A percentile compares a stretch with the other conserved stretches of the same genome.
These are phyloP conservation scores for Drosophila mayri DNA, from an alignment of 1,140 invertebrate species.

Conservation along the genomic window DNA sequence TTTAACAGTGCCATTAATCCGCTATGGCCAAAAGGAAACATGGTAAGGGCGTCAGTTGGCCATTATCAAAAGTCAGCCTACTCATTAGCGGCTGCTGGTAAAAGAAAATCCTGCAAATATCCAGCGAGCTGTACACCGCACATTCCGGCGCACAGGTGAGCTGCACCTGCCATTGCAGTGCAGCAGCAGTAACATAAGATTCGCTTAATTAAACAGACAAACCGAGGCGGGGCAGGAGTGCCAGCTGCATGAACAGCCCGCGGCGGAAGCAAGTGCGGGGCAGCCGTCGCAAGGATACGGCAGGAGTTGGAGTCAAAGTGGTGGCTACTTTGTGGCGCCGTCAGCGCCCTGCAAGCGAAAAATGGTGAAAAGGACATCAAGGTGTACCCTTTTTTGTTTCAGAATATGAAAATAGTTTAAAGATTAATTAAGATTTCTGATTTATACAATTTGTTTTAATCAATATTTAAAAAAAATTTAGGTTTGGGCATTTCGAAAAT, in stretches of 20 bases:
- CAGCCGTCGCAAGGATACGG: constrained; percentile 24
- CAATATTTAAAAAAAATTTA: too few relatives aligned
- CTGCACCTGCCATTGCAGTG: constrained; percentile 35
- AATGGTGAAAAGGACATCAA: not conserved
- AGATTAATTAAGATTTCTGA: too few relatives aligned
- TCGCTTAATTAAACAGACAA: constrained; percentile 55
- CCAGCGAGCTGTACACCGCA: not conserved
- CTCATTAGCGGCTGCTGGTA: constrained; percentile 36
- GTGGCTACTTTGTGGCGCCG: constrained; percentile 13
- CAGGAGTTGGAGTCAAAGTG: constrained; percentile 10
- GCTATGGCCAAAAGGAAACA: constrained; percentile 14
- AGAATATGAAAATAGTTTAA: not conserved
- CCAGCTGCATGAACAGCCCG: constrained; percentile 40
- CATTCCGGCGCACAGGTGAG: constrained; percentile 38
- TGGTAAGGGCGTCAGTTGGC: constrained; percentile 36
- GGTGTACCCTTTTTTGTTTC: constrained; percentile 1
- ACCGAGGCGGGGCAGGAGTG: constrained; percentile 18
- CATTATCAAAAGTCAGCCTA: constrained; percentile 31
- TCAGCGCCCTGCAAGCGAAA: not conserved
- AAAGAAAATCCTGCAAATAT: not conserved
- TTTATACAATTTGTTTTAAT: too few relatives aligned
- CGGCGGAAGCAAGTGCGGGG: constrained; percentile 49
- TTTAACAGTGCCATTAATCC: constrained; percentile 39
- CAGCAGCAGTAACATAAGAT: constrained; percentile 40
- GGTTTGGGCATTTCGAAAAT: not conserved